These are phyloP conservation scores for Scomberomorus guttatus DNA, from an alignment of 2,797 vertebrate species.

Conservation along the genomic window DNA sequence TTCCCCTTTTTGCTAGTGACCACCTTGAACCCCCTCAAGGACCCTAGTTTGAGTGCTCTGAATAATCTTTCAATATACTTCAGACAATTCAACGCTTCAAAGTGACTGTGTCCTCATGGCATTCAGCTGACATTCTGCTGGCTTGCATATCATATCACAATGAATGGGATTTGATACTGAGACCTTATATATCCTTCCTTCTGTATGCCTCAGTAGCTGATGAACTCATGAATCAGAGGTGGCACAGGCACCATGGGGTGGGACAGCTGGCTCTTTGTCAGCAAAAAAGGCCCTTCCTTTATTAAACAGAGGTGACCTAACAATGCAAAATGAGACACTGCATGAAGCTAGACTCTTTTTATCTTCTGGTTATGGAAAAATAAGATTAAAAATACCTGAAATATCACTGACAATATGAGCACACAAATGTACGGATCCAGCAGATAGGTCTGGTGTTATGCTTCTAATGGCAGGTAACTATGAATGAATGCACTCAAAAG, in stretches of 20 bases:
- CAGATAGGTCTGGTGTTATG: slow-evolving; percentile 7
- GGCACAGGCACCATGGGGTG: neutral
- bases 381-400: slow-evolving; percentile 1
- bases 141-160: slow-evolving; percentile 36
- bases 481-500: slow-evolving; percentile 36
- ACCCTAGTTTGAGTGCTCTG: neutral
- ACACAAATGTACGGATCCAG: neutral
- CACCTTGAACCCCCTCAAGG: too few relatives aligned
- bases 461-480: slow-evolving; percentile 16
- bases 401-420: neutral
- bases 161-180: slow-evolving; percentile 39
- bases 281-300: slow-evolving; percentile 7
- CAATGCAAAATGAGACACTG: neutral
- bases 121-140: slow-evolving; percentile 43
- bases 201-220: neutral
- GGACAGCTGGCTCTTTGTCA: slow-evolving; percentile 22
- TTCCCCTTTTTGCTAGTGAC: too few relatives aligned
- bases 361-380: slow-evolving; percentile 1
- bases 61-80: slow-evolving; percentile 19
- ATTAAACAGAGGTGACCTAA: slow-evolving; percentile 14
- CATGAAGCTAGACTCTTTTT: neutral
- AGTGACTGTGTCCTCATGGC: slow-evolving; percentile 20
- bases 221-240: slow-evolving; percentile 37
- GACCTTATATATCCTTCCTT: slow-evolving; percentile 9
- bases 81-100: slow-evolving; percentile 43